phyloP scores from a whole-genome alignment of 2,888 invertebrate species.

The Melinaea menophilus region DNA sequence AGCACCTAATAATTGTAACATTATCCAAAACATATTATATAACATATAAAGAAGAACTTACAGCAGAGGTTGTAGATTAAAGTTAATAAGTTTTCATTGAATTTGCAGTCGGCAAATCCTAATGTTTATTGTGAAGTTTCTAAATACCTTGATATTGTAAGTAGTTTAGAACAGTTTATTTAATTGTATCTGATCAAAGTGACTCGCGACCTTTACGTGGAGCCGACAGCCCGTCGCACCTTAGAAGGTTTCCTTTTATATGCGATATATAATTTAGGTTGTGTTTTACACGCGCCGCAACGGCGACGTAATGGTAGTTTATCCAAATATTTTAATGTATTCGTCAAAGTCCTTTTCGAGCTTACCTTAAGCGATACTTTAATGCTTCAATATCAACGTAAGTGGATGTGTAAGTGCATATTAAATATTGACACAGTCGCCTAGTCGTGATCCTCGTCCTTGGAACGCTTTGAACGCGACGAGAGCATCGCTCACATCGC shows the following conservation, averaged over 20 bases:
- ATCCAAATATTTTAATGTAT: too few relatives aligned
- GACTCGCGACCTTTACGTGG: not conserved
- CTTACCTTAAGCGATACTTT: too few relatives aligned
- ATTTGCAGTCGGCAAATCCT: too few relatives aligned
- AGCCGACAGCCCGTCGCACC: not conserved
- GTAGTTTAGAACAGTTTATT: not conserved
- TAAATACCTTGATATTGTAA: not conserved
- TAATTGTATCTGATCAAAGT: not conserved
- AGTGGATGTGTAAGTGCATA: not conserved
- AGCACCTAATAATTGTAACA: too few relatives aligned
- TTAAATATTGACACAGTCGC: constrained; percentile 5
- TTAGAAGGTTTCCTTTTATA: constrained; percentile 5
- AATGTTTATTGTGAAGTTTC: too few relatives aligned
- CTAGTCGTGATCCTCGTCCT: constrained; percentile 33
- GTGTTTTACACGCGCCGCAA: not conserved
- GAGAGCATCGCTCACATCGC: constrained; percentile 32
- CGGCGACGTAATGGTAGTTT: too few relatives aligned
- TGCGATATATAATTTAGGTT: not conserved
- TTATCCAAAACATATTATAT: too few relatives aligned
- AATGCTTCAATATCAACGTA: too few relatives aligned
- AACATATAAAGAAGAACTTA: too few relatives aligned
- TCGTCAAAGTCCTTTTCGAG: too few relatives aligned
- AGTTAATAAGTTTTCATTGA: too few relatives aligned
- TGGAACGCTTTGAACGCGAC: constrained; percentile 32
- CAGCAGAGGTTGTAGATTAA: too few relatives aligned